Evolutionary conservation across 2,113 vertebrate genomes (phyloP).

Genomic region (Oreochromis spilurus): DNA sequence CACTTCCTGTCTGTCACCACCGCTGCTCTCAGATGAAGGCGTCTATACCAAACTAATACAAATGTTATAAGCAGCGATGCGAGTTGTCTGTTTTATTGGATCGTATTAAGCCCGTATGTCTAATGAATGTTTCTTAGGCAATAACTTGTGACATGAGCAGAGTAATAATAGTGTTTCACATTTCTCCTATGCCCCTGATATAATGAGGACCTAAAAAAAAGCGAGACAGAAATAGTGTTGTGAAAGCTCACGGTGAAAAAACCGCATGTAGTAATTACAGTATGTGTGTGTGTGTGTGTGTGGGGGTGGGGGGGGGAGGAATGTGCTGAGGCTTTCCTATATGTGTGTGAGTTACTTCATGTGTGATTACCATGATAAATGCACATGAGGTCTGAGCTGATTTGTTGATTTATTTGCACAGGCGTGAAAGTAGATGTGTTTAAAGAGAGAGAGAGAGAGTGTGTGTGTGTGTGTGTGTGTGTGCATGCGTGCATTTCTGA

Average conservation of each 20-base stretch:
- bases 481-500: fast-evolving
- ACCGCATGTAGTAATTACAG: not conserved
- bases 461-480: fast-evolving
- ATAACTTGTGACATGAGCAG: not conserved
- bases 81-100: not conserved
- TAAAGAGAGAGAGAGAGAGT: not conserved
- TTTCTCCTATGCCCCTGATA: not conserved
- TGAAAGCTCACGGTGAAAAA: not conserved
- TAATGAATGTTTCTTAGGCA: not conserved
- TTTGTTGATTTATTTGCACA: not conserved
- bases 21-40: not conserved
- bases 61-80: not conserved
- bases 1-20: not conserved
- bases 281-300: not conserved
- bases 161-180: not conserved
- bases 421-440: not conserved
- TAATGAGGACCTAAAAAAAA: not conserved
- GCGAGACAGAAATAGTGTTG: not conserved
- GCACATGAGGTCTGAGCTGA: not conserved
- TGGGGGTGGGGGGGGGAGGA: not conserved
- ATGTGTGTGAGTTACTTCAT: not conserved
- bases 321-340: not conserved
- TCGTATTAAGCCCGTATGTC: not conserved
- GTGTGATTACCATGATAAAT: not conserved
- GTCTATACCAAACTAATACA: not conserved